Conservation (phyloP, 2,113 vertebrate genomes). For the Hylia prasina region DNA sequence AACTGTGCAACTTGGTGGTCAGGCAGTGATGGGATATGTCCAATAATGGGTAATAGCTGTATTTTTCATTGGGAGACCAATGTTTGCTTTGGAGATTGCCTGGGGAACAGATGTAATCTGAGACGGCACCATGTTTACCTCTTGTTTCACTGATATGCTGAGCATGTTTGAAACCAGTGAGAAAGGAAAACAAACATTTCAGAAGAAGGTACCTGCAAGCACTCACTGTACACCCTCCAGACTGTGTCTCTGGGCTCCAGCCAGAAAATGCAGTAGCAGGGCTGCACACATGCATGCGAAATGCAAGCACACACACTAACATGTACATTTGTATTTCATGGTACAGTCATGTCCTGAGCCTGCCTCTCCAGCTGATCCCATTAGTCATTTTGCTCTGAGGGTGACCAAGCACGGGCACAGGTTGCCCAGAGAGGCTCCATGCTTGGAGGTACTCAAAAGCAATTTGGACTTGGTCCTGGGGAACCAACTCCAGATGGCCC, state of each 20-base stretch:
- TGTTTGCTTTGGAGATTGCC: conserved; percentile 74
- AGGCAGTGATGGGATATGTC: conserved; percentile 73
- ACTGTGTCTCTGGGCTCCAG: not conserved
- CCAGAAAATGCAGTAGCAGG: not conserved
- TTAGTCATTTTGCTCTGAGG: not conserved
- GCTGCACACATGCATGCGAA: rapidly evolving
- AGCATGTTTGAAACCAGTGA: conserved; percentile 66
- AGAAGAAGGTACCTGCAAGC: conserved; percentile 64
- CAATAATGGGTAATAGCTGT: conserved; percentile 71
- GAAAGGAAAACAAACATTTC: conserved; percentile 73
- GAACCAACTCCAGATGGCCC: not conserved
- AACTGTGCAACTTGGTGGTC: conserved; percentile 71
- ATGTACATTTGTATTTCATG: not conserved
- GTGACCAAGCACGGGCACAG: not conserved
- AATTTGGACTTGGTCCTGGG: not conserved
- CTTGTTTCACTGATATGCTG: conserved; percentile 65
- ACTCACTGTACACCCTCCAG: not conserved
- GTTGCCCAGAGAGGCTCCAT: not conserved
- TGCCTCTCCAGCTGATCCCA: not conserved
- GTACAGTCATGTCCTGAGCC: not conserved
- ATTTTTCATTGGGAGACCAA: conserved; percentile 71
- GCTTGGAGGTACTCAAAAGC: not conserved
- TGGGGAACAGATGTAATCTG: conserved; percentile 71
- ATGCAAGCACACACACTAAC: rapidly evolving
- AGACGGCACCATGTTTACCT: conserved; percentile 68